phyloP scores from a whole-genome alignment of 1,140 invertebrate species.

The Psix sp. region DNA sequence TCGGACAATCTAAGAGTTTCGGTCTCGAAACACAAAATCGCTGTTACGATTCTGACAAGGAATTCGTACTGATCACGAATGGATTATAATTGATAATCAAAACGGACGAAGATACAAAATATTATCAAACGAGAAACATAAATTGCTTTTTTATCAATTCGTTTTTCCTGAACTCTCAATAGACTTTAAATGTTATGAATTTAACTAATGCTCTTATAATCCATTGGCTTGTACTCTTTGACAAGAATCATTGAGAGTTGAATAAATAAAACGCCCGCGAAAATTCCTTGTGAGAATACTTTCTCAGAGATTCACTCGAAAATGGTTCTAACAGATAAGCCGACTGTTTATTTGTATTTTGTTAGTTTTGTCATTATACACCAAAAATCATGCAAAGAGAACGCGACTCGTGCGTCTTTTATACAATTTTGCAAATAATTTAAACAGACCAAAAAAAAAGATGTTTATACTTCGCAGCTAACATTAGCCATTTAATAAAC shows the following conservation, averaged over 20 bases:
- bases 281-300: constrained; percentile 50
- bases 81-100: constrained; percentile 35
- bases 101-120: constrained; percentile 9
- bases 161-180: neutral
- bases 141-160: constrained; percentile 4
- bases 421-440: constrained; percentile 55
- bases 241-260: constrained; percentile 7
- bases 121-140: constrained; percentile 16
- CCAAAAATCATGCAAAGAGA: constrained; percentile 35
- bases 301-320: constrained; percentile 50
- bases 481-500: constrained; percentile 38
- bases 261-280: constrained; percentile 6
- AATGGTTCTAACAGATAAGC: constrained; percentile 33
- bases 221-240: constrained; percentile 19
- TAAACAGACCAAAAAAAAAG: constrained; percentile 21
- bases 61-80: constrained; percentile 26
- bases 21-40: constrained; percentile 33
- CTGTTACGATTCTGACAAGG: constrained; percentile 50
- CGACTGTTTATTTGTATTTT: constrained; percentile 8
- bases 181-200: constrained; percentile 7
- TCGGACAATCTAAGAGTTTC: too few relatives aligned
- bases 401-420: constrained; percentile 37
- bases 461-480: constrained; percentile 39
- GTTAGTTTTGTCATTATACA: too few relatives aligned
- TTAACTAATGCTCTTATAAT: constrained; percentile 11